phyloP scores from a whole-genome alignment of 1,140 invertebrate species.

The Drosophila virilis region DNA sequence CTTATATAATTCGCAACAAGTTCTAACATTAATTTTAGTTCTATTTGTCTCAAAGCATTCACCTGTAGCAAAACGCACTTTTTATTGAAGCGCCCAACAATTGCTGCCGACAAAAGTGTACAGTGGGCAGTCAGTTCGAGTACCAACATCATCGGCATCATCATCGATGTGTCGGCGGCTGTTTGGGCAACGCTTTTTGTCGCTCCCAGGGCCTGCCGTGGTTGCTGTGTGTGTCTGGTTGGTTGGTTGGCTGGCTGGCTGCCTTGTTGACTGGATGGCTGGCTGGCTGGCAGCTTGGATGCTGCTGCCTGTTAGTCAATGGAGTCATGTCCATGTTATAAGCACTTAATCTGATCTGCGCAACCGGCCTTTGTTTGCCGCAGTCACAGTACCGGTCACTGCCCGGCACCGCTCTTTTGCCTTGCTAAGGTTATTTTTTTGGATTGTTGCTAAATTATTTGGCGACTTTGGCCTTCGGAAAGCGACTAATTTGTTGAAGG shows the following conservation, averaged over 20 bases:
- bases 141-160: slow-evolving; percentile 16
- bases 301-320: slow-evolving; percentile 66
- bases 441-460: slow-evolving; percentile 62
- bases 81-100: slow-evolving; percentile 40
- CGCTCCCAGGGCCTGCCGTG: slow-evolving; percentile 19
- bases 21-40: background rate
- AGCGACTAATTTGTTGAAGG: slow-evolving; percentile 71
- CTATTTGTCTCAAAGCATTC: background rate
- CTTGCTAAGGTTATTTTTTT: slow-evolving; percentile 8
- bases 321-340: slow-evolving; percentile 82
- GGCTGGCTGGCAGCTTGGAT: slow-evolving; percentile 11
- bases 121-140: slow-evolving; percentile 7
- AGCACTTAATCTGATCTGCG: slow-evolving; percentile 76
- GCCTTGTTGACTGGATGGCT: slow-evolving; percentile 9
- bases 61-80: background rate
- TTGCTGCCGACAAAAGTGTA: slow-evolving; percentile 55
- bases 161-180: slow-evolving; percentile 57
- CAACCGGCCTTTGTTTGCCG: slow-evolving; percentile 63
- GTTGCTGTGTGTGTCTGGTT: slow-evolving; percentile 17
- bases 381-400: slow-evolving; percentile 3
- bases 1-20: too few relatives aligned
- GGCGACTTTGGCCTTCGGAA: slow-evolving; percentile 47
- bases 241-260: slow-evolving; percentile 21
- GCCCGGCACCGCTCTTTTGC: slow-evolving; percentile 19
- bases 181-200: slow-evolving; percentile 37